Evolutionary conservation across 2,113 vertebrate genomes (phyloP), one percentile per base, ranked within the genome.

Genomic region (Eptesicus fuscus): DNA sequence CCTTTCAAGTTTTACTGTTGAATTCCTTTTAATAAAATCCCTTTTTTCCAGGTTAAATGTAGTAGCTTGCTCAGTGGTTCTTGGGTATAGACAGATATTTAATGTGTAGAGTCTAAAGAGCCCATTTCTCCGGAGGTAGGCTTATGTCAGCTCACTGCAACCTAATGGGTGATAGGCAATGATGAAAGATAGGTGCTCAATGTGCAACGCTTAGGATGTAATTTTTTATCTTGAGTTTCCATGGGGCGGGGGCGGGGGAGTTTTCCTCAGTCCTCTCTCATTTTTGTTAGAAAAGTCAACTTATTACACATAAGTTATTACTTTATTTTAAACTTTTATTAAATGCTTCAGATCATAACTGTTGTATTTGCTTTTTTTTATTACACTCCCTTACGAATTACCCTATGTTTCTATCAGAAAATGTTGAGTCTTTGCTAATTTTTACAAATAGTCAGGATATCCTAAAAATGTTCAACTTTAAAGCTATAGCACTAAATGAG

Each of bases 301-400:
- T 30, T 89, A 47, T 28, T 87, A 56, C 14, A 71, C 7, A 80
- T 83, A 20, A 69, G 32, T 53, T 47, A 35, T 42, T 25, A 30
- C n/a, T 87, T 87, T 14, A 16, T 85, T 93, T 93, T 71, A 74
- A 86, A 42, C 40, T 91, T 92, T 65, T 42, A 44, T 84, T 79
- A 40, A 71, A 63, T 56, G 67, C 22, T 47, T 14, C n/a, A 82
- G 47, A 65, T 88, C 4, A 3, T 53, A 74, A 59, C n/a, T 70
- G 3, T 61, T 47, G 1, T 65, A 30, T 88, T 84, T 93, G 44
- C 59, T n/a, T 95, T 91, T 69, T 22, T 42, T 59, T 18, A 20
- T 70, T n/a, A 59, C 1, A 22, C 8, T 78, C 1, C 25, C 14
- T 74, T 70, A n/a, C 10, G 37, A 37, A 40, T 83, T 51, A 65